phyloP scores from a whole-genome alignment of 1,140 invertebrate genomes.

The Cotesia glomerata region DNA sequence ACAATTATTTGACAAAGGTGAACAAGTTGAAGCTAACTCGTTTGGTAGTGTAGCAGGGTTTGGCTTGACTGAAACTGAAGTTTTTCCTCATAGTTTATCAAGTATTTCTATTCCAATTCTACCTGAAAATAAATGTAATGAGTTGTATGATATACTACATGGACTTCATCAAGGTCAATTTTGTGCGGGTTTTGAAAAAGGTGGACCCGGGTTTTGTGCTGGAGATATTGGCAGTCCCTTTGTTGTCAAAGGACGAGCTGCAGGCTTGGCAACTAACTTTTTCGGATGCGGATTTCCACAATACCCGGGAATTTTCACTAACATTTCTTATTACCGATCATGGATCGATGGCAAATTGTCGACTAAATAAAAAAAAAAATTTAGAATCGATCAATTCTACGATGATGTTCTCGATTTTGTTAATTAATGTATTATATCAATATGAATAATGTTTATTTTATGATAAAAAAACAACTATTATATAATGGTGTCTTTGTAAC shows the following conservation, averaged over 20 bases:
- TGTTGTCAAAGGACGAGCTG: slow-evolving; percentile 44
- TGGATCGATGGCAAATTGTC: slow-evolving; percentile 51
- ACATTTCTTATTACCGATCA: slow-evolving; percentile 55
- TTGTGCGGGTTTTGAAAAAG: slow-evolving; percentile 59
- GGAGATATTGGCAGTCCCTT: slow-evolving; percentile 59
- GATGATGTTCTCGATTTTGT: too few relatives aligned
- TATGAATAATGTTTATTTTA: too few relatives aligned
- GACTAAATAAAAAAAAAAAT: too few relatives aligned
- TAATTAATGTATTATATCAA: too few relatives aligned
- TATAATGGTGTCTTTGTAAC: too few relatives aligned
- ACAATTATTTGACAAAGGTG: slow-evolving; percentile 23
- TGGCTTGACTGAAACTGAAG: slow-evolving; percentile 36
- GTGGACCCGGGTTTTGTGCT: slow-evolving; percentile 64
- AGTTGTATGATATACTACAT: slow-evolving; percentile 27
- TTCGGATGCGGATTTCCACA: slow-evolving; percentile 61
- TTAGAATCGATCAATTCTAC: too few relatives aligned
- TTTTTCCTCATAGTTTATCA: slow-evolving; percentile 25
- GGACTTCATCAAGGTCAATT: slow-evolving; percentile 49
- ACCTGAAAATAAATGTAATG: slow-evolving; percentile 34
- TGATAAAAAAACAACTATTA: too few relatives aligned
- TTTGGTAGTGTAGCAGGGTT: slow-evolving; percentile 56
- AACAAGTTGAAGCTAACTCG: slow-evolving; percentile 39
- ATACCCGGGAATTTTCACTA: slow-evolving; percentile 64
- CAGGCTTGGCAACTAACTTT: slow-evolving; percentile 68
- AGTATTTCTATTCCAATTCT: slow-evolving; percentile 43